Evolutionary conservation across 2,888 invertebrate genomes (phyloP).

Genomic region (Harpalus rufipes): DNA sequence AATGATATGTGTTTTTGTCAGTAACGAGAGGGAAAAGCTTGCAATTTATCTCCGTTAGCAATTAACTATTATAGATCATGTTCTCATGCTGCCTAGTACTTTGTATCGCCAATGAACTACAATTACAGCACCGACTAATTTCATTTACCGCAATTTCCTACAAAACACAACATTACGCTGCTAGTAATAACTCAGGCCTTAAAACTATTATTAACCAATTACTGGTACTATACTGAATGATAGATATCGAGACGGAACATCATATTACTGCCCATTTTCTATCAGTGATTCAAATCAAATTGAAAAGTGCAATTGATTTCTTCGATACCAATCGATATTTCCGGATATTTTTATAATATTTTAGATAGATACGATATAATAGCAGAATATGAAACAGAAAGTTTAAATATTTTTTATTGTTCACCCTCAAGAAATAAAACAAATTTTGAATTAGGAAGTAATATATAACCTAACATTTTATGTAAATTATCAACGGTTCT

Average conservation of each 20-base stretch:
- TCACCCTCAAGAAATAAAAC: no score
- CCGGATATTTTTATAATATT: neutral
- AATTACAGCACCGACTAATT: slow-evolving; percentile 39
- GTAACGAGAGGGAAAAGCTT: neutral
- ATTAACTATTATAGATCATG: slow-evolving; percentile 27
- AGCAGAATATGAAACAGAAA: no score
- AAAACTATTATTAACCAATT: slow-evolving; percentile 49
- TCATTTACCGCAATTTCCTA: slow-evolving; percentile 44
- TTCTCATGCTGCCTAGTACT: slow-evolving; percentile 1
- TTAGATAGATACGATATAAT: neutral
- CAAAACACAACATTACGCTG: slow-evolving; percentile 27
- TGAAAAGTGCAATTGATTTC: neutral
- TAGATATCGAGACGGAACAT: neutral
- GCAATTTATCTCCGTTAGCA: slow-evolving; percentile 29
- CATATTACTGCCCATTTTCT: neutral
- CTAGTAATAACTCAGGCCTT: slow-evolving; percentile 19
- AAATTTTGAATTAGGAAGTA: no score
- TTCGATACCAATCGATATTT: neutral
- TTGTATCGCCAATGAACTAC: slow-evolving; percentile 35
- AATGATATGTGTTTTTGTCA: neutral
- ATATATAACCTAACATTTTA: no score
- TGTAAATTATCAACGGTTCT: no score
- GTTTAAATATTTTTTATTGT: no score
- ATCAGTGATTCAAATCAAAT: neutral
- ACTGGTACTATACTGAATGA: slow-evolving; percentile 17